These are phyloP conservation scores for Callitettix versicolor DNA, from an alignment of 1,140 invertebrate genomes.

Conservation along the genomic window DNA sequence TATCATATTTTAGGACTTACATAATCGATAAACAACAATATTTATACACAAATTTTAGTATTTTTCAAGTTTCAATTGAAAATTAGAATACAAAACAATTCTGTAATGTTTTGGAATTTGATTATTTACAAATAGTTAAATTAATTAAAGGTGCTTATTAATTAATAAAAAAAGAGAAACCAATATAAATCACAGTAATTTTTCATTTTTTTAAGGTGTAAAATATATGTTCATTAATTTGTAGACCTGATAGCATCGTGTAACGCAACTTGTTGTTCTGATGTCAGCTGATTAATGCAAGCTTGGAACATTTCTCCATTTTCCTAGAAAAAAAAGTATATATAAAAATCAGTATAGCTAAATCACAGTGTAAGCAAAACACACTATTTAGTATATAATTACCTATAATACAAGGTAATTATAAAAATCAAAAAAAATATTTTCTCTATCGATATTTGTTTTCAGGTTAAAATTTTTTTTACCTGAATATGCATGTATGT, in stretches of 20 bases:
- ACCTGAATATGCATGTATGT: neutral
- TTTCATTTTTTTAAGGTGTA: too few relatives aligned
- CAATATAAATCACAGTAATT: too few relatives aligned
- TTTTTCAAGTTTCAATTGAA: too few relatives aligned
- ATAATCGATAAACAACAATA: too few relatives aligned
- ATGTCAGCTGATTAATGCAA: conserved; percentile 59
- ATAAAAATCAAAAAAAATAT: neutral
- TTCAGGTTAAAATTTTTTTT: neutral
- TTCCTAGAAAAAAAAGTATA: conserved; percentile 38
- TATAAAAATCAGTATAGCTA: neutral
- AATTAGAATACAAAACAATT: too few relatives aligned
- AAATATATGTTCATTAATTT: neutral
- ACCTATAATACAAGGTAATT: neutral
- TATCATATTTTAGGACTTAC: too few relatives aligned
- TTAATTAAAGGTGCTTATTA: too few relatives aligned
- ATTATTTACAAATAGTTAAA: too few relatives aligned
- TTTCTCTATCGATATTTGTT: neutral
- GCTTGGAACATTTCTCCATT: conserved; percentile 76
- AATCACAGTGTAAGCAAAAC: neutral
- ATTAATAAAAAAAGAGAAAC: too few relatives aligned
- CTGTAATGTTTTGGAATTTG: too few relatives aligned
- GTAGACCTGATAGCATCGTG: conserved; percentile 43
- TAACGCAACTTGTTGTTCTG: conserved; percentile 72
- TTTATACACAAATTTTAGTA: too few relatives aligned
- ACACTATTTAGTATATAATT: neutral